Base-by-base conservation (phyloP, 2,113 vertebrate species). In the Poeciliopsis occidentalis region DNA sequence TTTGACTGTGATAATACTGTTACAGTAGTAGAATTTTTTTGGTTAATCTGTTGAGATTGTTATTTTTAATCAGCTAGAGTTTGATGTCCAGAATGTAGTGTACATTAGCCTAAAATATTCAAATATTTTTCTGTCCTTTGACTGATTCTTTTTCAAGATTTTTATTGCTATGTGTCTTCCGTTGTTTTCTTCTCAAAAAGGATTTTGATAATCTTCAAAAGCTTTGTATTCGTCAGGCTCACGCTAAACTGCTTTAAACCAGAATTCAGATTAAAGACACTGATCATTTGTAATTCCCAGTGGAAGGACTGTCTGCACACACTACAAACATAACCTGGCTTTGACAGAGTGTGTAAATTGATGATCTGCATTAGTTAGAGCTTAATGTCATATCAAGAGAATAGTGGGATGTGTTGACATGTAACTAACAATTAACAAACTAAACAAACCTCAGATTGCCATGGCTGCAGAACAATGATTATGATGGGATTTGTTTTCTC, bases 191-290 rank as follows among this genome's bases (percentile, higher is more conserved):
- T 32, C 73, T 32, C 0, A 0, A 74, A 69, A 84, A 73, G 84
- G 89, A 92, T 94, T 90, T 91, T 71, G 61, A 54, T 65, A 77
- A 73, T 85, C 86, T 85, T 76, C 64, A 57, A 54, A 76, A 79
- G 87, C 83, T 79, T 79, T 78, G 7, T 71, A 3, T 60, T 82
- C 74, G 80, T 29, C 70, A 69, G 80, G 84, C 41, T 8, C 27
- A 8, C 41, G 65, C 75, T 78, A 79, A 89, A 89, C 85, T 75
- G 63, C 83, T 85, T 82, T 57, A 67, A 60, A 75, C 71, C 24
- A 31, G 61, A 57, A 61, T 75, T 47, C 67, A 88, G 89, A 94
- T 90, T 84, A 90, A 80, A 78, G 69, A 76, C 39, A 5, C 12
- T 30, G 76, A 47, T 63, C 66, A 60, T 64, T 60, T 82, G 26